These are phyloP conservation scores for Montifringilla adamsi DNA, from an alignment of 2,113 vertebrate genomes.

Conservation along the genomic window DNA sequence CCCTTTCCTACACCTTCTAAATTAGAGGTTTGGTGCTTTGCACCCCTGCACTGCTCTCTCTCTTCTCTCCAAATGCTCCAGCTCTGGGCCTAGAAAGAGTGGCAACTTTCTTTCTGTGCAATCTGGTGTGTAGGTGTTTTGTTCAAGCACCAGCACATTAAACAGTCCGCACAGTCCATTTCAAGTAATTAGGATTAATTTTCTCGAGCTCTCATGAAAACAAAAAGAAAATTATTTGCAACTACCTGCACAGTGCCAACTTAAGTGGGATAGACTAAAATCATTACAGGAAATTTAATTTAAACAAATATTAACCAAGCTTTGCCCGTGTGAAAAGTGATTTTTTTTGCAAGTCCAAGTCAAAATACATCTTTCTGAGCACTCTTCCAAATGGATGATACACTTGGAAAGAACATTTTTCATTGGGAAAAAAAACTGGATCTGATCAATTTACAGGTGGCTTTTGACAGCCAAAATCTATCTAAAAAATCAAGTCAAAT, in stretches of 20 bases:
- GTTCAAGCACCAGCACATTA: conserved; percentile 26
- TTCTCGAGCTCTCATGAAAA: conserved; percentile 27
- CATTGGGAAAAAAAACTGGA: background rate
- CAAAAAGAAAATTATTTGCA: conserved; percentile 5
- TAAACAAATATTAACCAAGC: background rate
- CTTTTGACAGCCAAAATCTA: background rate
- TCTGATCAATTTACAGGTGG: background rate
- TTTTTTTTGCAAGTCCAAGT: background rate
- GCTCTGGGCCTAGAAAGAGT: background rate
- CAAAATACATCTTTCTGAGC: background rate
- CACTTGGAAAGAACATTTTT: background rate
- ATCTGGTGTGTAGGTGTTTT: conserved; percentile 44
- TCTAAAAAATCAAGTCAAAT: background rate
- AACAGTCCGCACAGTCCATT: conserved; percentile 9
- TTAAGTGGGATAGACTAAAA: background rate
- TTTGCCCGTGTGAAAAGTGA: background rate
- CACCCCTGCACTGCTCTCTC: background rate
- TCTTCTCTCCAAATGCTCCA: background rate
- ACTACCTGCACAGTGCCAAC: background rate
- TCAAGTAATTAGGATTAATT: conserved; percentile 50
- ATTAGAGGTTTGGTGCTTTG: background rate
- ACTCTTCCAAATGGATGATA: background rate
- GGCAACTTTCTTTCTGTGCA: background rate
- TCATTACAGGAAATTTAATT: conserved; percentile 14
- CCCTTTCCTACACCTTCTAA: background rate